Conservation (phyloP, 1,140 invertebrate species). For the Amphibalanus amphitrite region DNA sequence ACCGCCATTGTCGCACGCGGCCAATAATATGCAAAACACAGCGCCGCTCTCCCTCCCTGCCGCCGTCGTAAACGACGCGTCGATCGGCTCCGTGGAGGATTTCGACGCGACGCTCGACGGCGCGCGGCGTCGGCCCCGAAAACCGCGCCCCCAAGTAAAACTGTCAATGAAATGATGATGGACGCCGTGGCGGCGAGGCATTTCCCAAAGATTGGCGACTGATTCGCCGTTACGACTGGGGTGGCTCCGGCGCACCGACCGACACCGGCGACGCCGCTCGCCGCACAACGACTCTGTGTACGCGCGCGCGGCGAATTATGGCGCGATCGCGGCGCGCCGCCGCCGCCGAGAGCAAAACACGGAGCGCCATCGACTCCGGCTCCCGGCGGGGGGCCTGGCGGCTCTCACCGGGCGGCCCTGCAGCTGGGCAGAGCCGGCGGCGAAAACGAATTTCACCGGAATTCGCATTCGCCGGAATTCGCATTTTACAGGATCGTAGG, state of each 20-base stretch:
- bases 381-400: too few relatives aligned
- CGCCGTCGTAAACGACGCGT: neutral
- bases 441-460: too few relatives aligned
- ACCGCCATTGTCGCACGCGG: neutral
- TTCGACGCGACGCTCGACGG: neutral
- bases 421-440: too few relatives aligned
- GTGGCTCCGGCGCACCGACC: too few relatives aligned
- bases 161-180: neutral
- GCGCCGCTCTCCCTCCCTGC: too few relatives aligned
- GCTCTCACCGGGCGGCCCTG: too few relatives aligned
- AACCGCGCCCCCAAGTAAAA: neutral
- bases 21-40: neutral
- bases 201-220: neutral
- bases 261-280: too few relatives aligned
- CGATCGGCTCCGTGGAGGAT: too few relatives aligned
- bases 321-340: neutral
- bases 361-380: too few relatives aligned
- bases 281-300: neutral
- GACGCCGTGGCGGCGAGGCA: neutral
- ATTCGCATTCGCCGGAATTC: too few relatives aligned
- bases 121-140: neutral
- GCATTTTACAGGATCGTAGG: too few relatives aligned
- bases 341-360: neutral
- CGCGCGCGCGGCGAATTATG: neutral
- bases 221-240: neutral